Evolutionary conservation across 2,113 vertebrate genomes (phyloP), one percentile per base, ranked within the genome.

Genomic region (Urocitellus parryii): DNA sequence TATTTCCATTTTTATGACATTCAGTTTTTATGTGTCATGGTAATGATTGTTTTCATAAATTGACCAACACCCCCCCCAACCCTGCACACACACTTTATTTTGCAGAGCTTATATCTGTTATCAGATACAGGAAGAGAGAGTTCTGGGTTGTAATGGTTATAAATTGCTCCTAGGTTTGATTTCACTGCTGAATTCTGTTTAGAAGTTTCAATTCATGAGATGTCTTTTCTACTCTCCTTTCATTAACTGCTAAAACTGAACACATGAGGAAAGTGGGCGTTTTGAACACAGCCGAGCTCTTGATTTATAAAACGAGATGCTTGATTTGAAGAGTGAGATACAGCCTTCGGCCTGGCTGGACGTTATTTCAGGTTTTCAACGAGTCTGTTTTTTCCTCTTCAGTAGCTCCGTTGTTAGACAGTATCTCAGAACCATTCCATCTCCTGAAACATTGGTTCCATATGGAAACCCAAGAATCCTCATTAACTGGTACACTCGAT

Each of bases 1-100:
- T 82, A 79, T 95, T 93, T 96, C 61, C 73, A 70, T 96, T 96
- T 92, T 92, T 86, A 72, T 70, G 51, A 73, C 72, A 61, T 22
- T 81, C 93, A 29, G 27, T 90, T 94, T 82, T 79, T 86, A 25
- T 72, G 14, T 89, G 88, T 91, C 80, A 84, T 70, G 34, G 79
- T 92, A 83, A 91, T 88, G 93, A 92, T 58, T 94, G 25, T 92
- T 90, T 96, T 90, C 77, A 58, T 92, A 77, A 91, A 86, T 56
- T 86, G 73, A 88, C 83, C 56, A 29, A 16, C 37, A 37, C 10
- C 13, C 27, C 42, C 11, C 10, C 16, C 34, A 7, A 22, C 20
- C 20, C 56, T 20, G 7, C 9, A 78, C 13, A 51, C 37, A 56
- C 4, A 45, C 32, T 91, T 84, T 80, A 78, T 91, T 93, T 82